These are phyloP conservation scores for Tuberolachnus salignus DNA, from an alignment of 2,888 invertebrate species.

Conservation along the genomic window DNA sequence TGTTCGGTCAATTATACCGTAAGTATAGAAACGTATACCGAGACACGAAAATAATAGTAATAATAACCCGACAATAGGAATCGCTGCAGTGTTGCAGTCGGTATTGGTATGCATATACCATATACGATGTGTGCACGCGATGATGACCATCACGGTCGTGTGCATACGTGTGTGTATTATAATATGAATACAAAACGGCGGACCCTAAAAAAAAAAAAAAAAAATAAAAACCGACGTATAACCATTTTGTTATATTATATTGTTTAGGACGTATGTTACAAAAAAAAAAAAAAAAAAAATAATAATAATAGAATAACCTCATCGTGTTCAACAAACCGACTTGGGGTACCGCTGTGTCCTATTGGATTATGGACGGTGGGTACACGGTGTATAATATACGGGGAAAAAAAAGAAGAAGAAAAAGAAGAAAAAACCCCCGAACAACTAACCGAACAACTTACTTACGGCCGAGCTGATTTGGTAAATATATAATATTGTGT, in stretches of 20 bases:
- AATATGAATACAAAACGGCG: constrained; percentile 5
- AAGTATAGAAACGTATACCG: too few relatives aligned
- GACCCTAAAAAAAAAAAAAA: neutral
- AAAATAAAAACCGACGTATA: constrained; percentile 27
- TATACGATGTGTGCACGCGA: neutral
- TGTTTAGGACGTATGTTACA: constrained; percentile 10
- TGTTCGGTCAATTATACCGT: too few relatives aligned
- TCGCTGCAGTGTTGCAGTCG: too few relatives aligned
- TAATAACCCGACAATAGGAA: too few relatives aligned
- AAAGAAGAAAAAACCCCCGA: constrained; percentile 34
- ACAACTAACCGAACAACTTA: constrained; percentile 34
- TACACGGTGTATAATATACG: too few relatives aligned
- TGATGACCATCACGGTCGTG: constrained; percentile 16
- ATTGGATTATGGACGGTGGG: constrained; percentile 55
- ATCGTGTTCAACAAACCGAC: constrained; percentile 49
- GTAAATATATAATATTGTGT: constrained; percentile 46
- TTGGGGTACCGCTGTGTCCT: constrained; percentile 55
- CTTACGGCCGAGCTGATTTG: constrained; percentile 48
- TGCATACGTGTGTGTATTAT: neutral
- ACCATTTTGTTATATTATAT: constrained; percentile 6
- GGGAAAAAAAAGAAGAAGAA: too few relatives aligned
- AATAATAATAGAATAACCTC: too few relatives aligned
- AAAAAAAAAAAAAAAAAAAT: too few relatives aligned
- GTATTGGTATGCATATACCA: neutral
- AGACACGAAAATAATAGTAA: constrained; percentile 3